Conservation (phyloP, 2,797 vertebrate species). For the Chromobotia macracanthus region DNA sequence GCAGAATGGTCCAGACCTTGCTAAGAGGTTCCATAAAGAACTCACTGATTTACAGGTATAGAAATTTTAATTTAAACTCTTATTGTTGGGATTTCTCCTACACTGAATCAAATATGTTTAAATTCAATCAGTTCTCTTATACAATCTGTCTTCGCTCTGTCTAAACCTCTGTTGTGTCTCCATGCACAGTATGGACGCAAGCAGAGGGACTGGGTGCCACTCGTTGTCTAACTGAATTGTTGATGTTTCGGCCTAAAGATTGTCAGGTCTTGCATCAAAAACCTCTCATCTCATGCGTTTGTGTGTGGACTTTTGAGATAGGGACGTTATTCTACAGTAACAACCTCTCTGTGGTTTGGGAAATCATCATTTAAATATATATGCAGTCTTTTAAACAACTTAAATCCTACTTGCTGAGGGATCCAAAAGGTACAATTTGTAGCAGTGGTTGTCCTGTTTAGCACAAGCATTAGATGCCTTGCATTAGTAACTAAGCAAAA, state of each 20-base stretch:
- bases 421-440: slow-evolving; percentile 2
- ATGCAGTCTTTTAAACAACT: slow-evolving; percentile 16
- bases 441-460: slow-evolving; percentile 23
- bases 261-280: slow-evolving; percentile 10
- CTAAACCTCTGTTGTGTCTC: background rate
- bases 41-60: slow-evolving; percentile 88
- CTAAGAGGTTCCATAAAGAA: slow-evolving; percentile 84
- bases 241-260: slow-evolving; percentile 53
- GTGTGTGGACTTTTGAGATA: slow-evolving; percentile 22
- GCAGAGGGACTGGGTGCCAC: slow-evolving; percentile 74
- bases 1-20: slow-evolving; percentile 85
- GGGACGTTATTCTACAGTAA: slow-evolving; percentile 10
- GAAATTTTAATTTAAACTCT: background rate
- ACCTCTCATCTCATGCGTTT: slow-evolving; percentile 24
- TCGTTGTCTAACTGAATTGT: slow-evolving; percentile 66
- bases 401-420: slow-evolving; percentile 12
- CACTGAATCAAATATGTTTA: too few species aligned
- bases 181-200: slow-evolving; percentile 74
- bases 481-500: background rate
- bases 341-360: slow-evolving; percentile 47
- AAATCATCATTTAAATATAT: slow-evolving; percentile 45
- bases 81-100: background rate
- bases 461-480: slow-evolving; percentile 10
- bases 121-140: too few species aligned
- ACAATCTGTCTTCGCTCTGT: background rate